Evolutionary conservation across 2,113 vertebrate species (phyloP).

Genomic region (Carettochelys insculpta): DNA sequence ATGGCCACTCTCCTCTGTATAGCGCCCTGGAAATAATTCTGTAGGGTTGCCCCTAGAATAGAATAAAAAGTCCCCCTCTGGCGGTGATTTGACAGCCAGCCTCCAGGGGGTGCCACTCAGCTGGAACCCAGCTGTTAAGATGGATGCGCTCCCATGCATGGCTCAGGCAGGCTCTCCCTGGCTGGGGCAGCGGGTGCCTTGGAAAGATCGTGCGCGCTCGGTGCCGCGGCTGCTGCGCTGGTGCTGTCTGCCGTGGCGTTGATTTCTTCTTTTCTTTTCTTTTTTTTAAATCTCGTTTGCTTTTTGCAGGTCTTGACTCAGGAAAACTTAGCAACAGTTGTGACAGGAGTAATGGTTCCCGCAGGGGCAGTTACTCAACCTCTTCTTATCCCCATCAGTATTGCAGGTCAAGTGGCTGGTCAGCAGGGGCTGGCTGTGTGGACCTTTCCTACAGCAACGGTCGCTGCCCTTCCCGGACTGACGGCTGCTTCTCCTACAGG

Average conservation of each 20-base stretch:
- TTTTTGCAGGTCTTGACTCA: constrained; percentile 94
- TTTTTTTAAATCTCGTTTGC: constrained; percentile 83
- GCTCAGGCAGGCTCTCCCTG: not conserved
- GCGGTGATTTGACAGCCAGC: not conserved
- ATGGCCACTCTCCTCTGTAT: not conserved
- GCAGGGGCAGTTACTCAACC: constrained; percentile 93
- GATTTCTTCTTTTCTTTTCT: constrained; percentile 78
- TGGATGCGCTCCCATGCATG: not conserved
- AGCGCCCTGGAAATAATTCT: not conserved
- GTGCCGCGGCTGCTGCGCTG: constrained; percentile 57
- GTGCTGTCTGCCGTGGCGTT: constrained; percentile 74
- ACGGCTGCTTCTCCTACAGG: constrained; percentile 84
- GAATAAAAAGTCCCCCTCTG: not conserved
- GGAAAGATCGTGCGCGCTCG: not conserved
- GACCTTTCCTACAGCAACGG: constrained; percentile 91
- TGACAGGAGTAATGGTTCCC: constrained; percentile 97
- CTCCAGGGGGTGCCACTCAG: not conserved
- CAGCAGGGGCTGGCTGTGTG: constrained; percentile 94
- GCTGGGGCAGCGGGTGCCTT: not conserved
- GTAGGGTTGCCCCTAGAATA: not conserved
- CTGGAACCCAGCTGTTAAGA: not conserved
- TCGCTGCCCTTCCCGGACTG: constrained; percentile 90
- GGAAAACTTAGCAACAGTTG: constrained; percentile 94
- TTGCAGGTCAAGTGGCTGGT: constrained; percentile 92
- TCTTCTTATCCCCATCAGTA: constrained; percentile 95